Base-by-base conservation (phyloP, 1,140 invertebrate genomes). In the Heliconius hermathena region DNA sequence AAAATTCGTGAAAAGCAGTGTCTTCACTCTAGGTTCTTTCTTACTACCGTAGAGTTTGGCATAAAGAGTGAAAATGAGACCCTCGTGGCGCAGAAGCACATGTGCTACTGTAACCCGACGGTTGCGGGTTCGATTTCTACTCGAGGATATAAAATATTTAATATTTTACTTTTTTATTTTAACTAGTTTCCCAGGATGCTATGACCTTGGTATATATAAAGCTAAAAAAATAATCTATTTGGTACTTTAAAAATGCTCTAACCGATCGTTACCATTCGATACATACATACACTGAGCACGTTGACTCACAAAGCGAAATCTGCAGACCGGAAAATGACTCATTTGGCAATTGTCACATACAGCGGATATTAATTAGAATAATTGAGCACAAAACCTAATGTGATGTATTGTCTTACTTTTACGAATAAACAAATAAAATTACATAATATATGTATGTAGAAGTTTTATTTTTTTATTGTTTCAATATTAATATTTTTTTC, bases 291-390 rank as follows among this genome's bases (percentile, higher is more conserved):
- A 57, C 22, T 22, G 26, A 66, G 22, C 60, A 29, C 1, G 60
- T 66, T 66, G 60, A 66, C 60, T 66, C 60, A 66, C 60, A 66
- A 66, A 26, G 60, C 60, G 22, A 66, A 66, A 66, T 66, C 60
- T 66, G 60, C 60, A 66, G 60, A 66, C 60, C 60, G 60, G 60
- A 66, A 66, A 66, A 66, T 66, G 60, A 66, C 60, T 66, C 60
- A 66, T 66, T 66, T 66, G 60, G 60, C 60, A 66, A 66, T 66
- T 66, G 60, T 66, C 60, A 66, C 60, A 66, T 26, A 29, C 60
- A 66, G 60, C 60, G 60, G 60, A 66, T 26, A 66, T 66, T 66
- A 66, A 66, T 66, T 66, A 66, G 60, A 66, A 66, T 66, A 66
- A 66, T 66, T 66, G 60, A 66, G 60, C 3, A 29, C 13, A n/a